Evolutionary conservation across 2,888 invertebrate species (phyloP).

Genomic region (Caenorhabditis doughertyi): DNA sequence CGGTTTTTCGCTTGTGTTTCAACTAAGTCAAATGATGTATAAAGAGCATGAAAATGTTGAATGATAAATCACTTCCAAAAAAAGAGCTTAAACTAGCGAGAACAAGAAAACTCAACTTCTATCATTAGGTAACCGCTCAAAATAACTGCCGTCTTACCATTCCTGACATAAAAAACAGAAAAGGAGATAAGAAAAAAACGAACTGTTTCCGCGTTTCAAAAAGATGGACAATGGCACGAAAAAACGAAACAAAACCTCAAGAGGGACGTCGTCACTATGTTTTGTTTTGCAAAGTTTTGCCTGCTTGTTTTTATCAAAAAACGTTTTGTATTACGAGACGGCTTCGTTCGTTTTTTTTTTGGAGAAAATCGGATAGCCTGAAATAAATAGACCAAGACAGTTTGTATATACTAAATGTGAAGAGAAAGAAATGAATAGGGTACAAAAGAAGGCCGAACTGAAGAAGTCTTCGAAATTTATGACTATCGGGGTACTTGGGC

Average conservation of each 20-base stretch:
- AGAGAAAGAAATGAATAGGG: too few relatives aligned
- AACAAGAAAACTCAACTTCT: too few relatives aligned
- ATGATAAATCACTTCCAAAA: too few relatives aligned
- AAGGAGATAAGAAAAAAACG: background rate
- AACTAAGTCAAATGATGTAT: too few relatives aligned
- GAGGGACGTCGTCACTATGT: conserved; percentile 25
- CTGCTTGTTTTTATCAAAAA: background rate
- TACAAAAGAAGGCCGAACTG: too few relatives aligned
- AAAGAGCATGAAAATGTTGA: too few relatives aligned
- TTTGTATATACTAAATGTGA: too few relatives aligned
- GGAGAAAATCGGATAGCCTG: background rate
- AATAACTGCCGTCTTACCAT: background rate
- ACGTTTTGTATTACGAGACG: background rate
- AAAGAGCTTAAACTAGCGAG: background rate
- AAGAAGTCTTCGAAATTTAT: background rate
- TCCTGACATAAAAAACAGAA: background rate
- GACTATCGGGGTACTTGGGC: too few relatives aligned
- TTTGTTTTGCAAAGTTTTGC: conserved; percentile 13
- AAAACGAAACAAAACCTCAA: too few relatives aligned
- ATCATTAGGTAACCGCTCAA: background rate
- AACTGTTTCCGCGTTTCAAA: background rate
- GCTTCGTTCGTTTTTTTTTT: background rate
- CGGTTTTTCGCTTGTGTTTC: too few relatives aligned
- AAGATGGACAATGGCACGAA: too few relatives aligned
- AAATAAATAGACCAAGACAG: too few relatives aligned